Conservation (phyloP, 2,113 vertebrate species). For the Chascanopsetta lugubris region DNA sequence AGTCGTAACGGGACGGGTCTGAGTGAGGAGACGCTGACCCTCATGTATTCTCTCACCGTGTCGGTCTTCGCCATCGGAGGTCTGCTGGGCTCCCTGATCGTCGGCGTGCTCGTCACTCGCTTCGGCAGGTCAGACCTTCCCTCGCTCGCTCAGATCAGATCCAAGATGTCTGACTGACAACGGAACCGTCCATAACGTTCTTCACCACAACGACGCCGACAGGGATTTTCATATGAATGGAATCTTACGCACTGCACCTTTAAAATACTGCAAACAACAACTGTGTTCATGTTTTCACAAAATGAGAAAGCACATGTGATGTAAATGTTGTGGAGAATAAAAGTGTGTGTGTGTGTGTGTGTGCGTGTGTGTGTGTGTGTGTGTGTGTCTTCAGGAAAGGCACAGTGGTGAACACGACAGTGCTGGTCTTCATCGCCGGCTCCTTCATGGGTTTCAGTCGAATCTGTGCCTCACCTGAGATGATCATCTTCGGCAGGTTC, state of each 20-base stretch:
- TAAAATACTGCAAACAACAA: too few relatives aligned
- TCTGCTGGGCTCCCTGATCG: slow-evolving; percentile 86
- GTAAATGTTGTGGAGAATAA: too few relatives aligned
- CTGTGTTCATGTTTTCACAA: too few relatives aligned
- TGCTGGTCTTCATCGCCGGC: slow-evolving; percentile 85
- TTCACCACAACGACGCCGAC: too few relatives aligned
- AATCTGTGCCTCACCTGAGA: slow-evolving; percentile 85
- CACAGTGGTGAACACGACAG: slow-evolving; percentile 81
- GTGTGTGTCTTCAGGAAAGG: slow-evolving; percentile 82
- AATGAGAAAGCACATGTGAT: too few relatives aligned
- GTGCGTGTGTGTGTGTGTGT: neutral
- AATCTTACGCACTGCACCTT: too few relatives aligned
- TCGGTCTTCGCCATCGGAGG: slow-evolving; percentile 89
- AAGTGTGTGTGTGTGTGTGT: too few relatives aligned
- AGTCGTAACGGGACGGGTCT: slow-evolving; percentile 81
- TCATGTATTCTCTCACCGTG: slow-evolving; percentile 90
- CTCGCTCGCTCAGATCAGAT: too few relatives aligned
- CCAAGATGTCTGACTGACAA: too few relatives aligned
- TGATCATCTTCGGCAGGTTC: slow-evolving; percentile 88
- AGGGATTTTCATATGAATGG: too few relatives aligned
- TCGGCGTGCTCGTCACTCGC: slow-evolving; percentile 84
- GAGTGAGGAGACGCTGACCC: slow-evolving; percentile 76
- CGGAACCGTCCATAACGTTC: too few relatives aligned
- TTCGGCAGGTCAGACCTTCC: slow-evolving; percentile 89
- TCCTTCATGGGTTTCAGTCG: slow-evolving; percentile 88